Conservation (phyloP, 1,140 invertebrate genomes). For the Drosophila littoralis region DNA sequence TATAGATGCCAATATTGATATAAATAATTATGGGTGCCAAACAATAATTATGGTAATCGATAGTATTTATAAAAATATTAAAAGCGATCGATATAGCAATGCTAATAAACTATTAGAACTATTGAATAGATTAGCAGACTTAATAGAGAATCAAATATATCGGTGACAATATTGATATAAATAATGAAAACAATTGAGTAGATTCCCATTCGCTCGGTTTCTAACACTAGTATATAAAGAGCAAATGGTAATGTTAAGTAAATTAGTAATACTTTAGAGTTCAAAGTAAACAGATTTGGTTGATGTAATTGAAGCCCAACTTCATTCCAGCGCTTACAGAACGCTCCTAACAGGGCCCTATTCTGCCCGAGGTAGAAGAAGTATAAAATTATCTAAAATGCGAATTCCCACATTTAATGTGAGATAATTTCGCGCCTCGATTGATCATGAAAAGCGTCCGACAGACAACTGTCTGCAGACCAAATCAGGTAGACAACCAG, state of each 20-base stretch:
- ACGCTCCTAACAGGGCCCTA: not conserved
- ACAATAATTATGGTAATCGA: too few species aligned
- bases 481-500: slow-evolving; percentile 46
- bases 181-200: too few species aligned
- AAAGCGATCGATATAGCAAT: too few species aligned
- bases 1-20: too few species aligned
- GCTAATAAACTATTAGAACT: too few species aligned
- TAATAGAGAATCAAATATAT: too few species aligned
- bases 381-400: slow-evolving; percentile 15
- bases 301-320: slow-evolving; percentile 1
- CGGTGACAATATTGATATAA: too few species aligned
- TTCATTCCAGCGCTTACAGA: not conserved
- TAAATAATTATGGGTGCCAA: too few species aligned
- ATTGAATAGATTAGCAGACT: too few species aligned
- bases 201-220: too few species aligned
- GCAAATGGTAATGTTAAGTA: not conserved
- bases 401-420: slow-evolving; percentile 66
- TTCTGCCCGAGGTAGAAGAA: not conserved
- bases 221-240: not conserved
- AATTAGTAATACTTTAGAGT: not conserved
- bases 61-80: too few species aligned
- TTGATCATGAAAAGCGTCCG: slow-evolving; percentile 42
- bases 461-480: slow-evolving; percentile 30
- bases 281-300: not conserved
- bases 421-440: slow-evolving; percentile 60